phyloP scores from a whole-genome alignment of 1,140 invertebrate genomes.

The Drosophila melanica region DNA sequence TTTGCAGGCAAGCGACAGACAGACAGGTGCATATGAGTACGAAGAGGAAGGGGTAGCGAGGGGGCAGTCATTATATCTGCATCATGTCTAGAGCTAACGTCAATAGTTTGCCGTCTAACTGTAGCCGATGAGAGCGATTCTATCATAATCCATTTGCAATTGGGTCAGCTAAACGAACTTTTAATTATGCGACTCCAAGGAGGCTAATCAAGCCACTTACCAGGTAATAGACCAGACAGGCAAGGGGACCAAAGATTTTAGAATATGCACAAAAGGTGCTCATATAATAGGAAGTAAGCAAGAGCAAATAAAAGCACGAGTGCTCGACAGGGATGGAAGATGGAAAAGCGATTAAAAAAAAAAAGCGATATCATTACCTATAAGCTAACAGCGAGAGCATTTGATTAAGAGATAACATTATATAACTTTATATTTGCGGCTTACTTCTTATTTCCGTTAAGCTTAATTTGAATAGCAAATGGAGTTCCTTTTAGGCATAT shows the following conservation, averaged over 20 bases:
- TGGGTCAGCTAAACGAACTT: slow-evolving; percentile 34
- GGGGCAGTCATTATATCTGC: slow-evolving; percentile 31
- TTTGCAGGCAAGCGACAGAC: slow-evolving; percentile 28
- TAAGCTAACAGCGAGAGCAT: neutral
- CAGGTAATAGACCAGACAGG: no score
- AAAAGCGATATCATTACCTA: neutral
- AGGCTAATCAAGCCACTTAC: slow-evolving; percentile 2
- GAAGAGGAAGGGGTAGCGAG: neutral
- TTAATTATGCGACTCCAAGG: slow-evolving; percentile 53
- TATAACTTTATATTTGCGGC: no score
- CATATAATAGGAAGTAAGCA: neutral
- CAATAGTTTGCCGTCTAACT: neutral
- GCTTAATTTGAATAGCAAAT: no score
- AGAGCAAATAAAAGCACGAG: neutral
- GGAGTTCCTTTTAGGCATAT: no score
- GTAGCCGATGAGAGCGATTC: neutral
- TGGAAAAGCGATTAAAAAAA: neutral
- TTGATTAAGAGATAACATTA: no score
- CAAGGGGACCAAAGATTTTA: neutral
- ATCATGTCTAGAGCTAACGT: slow-evolving; percentile 13
- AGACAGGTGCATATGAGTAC: slow-evolving; percentile 27
- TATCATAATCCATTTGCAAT: slow-evolving; percentile 42
- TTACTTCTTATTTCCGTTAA: no score
- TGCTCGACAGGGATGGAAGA: neutral
- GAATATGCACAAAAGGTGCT: neutral